These are phyloP conservation scores for Hartigia nigra DNA, from an alignment of 2,888 invertebrate species.

Conservation along the genomic window DNA sequence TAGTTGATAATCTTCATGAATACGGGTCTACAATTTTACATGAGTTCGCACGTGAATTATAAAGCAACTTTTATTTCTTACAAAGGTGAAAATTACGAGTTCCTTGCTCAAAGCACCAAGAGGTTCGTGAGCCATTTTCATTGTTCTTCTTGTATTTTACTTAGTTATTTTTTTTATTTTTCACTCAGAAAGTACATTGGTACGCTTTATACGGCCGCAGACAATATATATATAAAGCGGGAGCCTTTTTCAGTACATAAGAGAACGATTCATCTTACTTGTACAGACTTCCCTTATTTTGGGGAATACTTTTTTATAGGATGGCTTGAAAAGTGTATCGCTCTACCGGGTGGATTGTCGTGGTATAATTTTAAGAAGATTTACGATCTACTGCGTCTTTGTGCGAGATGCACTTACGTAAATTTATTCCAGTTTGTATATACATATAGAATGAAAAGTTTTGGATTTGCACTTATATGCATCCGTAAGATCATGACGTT, in stretches of 20 bases:
- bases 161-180: background rate
- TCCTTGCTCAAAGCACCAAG: background rate
- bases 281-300: background rate
- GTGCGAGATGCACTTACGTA: background rate
- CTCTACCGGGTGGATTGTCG: background rate
- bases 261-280: background rate
- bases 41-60: background rate
- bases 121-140: background rate
- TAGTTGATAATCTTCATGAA: background rate
- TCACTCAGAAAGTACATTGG: background rate
- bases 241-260: background rate
- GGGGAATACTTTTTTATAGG: background rate
- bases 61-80: background rate
- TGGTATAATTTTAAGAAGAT: background rate
- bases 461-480: background rate
- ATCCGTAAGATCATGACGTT: background rate
- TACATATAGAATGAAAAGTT: background rate
- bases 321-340: background rate
- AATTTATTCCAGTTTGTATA: background rate
- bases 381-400: background rate
- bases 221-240: background rate
- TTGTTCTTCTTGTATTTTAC: background rate
- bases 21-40: background rate
- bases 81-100: background rate
- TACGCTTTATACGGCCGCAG: background rate